phyloP scores from a whole-genome alignment of 2,797 vertebrate genomes.

The Manis javanica region DNA sequence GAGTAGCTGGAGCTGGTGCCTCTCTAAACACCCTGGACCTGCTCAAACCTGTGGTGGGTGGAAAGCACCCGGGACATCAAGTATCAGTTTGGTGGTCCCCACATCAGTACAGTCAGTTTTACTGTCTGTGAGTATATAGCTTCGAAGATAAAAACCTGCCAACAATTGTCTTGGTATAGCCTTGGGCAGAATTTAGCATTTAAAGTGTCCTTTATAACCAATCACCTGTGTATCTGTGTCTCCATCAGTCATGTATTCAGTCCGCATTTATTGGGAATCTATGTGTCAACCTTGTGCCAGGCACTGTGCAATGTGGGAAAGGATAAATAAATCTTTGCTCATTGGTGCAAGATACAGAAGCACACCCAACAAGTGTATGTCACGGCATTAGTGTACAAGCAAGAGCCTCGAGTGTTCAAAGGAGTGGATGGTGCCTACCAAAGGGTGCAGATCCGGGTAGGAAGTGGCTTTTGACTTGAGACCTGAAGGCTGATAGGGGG shows the following conservation, averaged over 20 bases:
- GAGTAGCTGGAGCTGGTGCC: background rate
- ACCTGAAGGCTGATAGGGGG: background rate
- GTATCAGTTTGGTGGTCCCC: background rate
- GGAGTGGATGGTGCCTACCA: background rate
- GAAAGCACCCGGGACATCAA: background rate
- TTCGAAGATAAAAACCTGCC: conserved; percentile 15
- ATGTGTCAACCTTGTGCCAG: background rate
- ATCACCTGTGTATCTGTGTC: background rate
- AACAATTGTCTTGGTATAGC: background rate
- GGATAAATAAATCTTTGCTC: background rate
- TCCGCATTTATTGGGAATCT: conserved; percentile 3
- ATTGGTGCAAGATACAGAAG: background rate
- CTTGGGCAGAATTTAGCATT: conserved; percentile 13
- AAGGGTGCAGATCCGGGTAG: background rate
- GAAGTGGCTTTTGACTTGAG: background rate
- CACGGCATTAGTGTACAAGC: background rate
- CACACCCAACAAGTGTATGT: fast-evolving
- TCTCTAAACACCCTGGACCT: background rate
- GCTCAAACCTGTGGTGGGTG: background rate
- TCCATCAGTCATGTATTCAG: background rate
- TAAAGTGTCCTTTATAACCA: conserved; percentile 7
- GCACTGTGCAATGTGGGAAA: background rate
- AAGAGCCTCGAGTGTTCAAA: background rate
- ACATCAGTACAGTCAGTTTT: background rate
- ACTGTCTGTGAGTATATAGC: background rate